Evolutionary conservation across 2,113 vertebrate species (phyloP), one percentile per base, ranked within the genome.

Genomic region (Pedionomus torquatus): DNA sequence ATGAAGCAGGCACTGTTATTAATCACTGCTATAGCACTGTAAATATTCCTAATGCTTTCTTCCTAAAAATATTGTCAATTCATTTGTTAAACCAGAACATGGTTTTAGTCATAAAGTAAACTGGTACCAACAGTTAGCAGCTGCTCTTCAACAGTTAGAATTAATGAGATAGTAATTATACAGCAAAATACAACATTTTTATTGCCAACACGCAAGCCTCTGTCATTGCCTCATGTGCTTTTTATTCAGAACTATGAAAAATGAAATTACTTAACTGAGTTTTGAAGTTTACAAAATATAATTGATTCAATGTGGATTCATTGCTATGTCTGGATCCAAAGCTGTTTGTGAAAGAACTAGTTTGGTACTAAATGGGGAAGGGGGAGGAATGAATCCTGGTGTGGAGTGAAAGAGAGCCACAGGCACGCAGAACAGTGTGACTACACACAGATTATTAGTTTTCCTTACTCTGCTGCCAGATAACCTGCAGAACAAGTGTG

Each of bases 201-300:
- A 61, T 58, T 88, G 82, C 87, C 81, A 97, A 70, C 52, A 65
- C 81, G 83, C 65, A 15, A 79, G 57, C 31, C 63, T 77, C 81
- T 94, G 94, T 94, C 94, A 91, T 74, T 97, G 87, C 89, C 74
- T 96, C 1, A 0, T 90, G 95, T 87, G 57, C 60, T 82, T 90
- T 92, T 87, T 92, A 87, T 74, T 94, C 71, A 55, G 69, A 87
- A 31, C 77, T 82, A 90, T 91, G 96, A 95, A 95, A 95, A 95
- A 95, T 95, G 88, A 95, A 95, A 92, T 3, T 0, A 83, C 49
- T 82, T 85, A 84, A 87, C 60, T 11, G 64, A 88, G 71, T 84
- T 93, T 64, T 89, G 74, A 75, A 44, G 65, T 87, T 92, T 74
- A 79, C 52, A 95, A 83, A 82, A 76, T 75, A 26, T 95, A 96